Conservation (phyloP, 1,140 invertebrate species). For the Coelopa frigida region DNA sequence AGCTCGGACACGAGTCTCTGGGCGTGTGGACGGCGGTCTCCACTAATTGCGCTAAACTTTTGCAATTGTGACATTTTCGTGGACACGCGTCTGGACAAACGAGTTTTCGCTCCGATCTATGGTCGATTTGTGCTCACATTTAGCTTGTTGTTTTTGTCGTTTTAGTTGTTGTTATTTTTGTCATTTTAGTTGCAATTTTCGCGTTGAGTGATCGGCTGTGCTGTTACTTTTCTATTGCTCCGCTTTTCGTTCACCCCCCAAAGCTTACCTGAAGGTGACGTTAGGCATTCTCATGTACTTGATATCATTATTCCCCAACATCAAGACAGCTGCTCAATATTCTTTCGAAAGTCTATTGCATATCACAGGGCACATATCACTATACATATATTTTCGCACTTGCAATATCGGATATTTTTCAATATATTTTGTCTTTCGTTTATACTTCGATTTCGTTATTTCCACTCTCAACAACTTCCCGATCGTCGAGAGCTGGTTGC, state of each 20-base stretch:
- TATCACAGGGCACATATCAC: too few species aligned
- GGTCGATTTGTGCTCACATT: not conserved
- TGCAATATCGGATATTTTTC: too few species aligned
- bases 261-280: conserved; percentile 24
- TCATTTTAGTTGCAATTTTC: not conserved
- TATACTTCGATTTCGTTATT: too few species aligned
- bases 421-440: too few species aligned
- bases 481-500: too few species aligned
- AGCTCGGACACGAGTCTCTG: too few species aligned
- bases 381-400: too few species aligned
- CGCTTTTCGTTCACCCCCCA: conserved; percentile 2
- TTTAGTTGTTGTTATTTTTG: not conserved
- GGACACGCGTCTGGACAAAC: not conserved
- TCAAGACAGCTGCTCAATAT: conserved; percentile 3
- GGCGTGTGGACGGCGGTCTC: not conserved
- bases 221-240: too few species aligned
- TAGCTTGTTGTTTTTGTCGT: not conserved
- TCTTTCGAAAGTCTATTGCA: too few species aligned
- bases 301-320: conserved; percentile 11
- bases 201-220: conserved; percentile 1
- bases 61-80: not conserved
- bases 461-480: too few species aligned
- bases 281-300: conserved; percentile 26
- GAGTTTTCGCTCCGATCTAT: not conserved
- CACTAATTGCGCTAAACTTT: conserved; percentile 1